Evolutionary conservation across 2,888 invertebrate species (phyloP), one percentile per base, ranked within the genome.

Genomic region (Cerceris rybyensis): DNA sequence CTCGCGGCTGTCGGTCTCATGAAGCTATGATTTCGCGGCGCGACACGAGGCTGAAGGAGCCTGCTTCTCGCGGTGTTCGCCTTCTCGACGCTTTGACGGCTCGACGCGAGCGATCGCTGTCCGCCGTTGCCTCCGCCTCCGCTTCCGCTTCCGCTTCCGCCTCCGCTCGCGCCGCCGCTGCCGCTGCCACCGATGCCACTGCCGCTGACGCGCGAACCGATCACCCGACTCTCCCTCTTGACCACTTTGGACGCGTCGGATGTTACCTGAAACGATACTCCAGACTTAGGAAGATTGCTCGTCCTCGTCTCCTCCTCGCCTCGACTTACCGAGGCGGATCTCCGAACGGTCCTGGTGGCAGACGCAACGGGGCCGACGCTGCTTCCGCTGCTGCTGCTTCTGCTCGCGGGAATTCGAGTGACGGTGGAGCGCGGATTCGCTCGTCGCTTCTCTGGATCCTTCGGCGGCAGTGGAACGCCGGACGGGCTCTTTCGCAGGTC

Each of bases 1-100:
- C 97, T 97, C 9, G 97, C 96, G 41, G 97, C 95, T 0, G 98
- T 98, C 0, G 97, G 97, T 88, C 97, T 94, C 97, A 98, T 97
- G 90, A 97, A 97, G 77, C 96, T 92, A 75, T 92, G 92, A 78
- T 84, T 88, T 41, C 83, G 84, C 17, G 82, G 75, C 1, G 80
- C 86, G 6, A 84, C 77, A 57, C 89, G 87, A 8, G 92, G 90
- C 57, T 91, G 92, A 2, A 89, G 81, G 46, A 91, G 70, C 68
- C 88, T 88, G 77, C 89, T 91, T 61, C 87, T 90, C 14, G 82
- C 46, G 2, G 65, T 28, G 2, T 66, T 43, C 7, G 58, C 39
- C 49, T 80, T 84, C 0, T 77, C 80, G 6, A 67, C 50, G 42
- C 66, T 58, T 8, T 77, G 65, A 66, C 87, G 81, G 73, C 80